Evolutionary conservation across 2,888 invertebrate species (phyloP), one percentile per base, ranked within the genome.

Genomic region (Fabriciana adippe): DNA sequence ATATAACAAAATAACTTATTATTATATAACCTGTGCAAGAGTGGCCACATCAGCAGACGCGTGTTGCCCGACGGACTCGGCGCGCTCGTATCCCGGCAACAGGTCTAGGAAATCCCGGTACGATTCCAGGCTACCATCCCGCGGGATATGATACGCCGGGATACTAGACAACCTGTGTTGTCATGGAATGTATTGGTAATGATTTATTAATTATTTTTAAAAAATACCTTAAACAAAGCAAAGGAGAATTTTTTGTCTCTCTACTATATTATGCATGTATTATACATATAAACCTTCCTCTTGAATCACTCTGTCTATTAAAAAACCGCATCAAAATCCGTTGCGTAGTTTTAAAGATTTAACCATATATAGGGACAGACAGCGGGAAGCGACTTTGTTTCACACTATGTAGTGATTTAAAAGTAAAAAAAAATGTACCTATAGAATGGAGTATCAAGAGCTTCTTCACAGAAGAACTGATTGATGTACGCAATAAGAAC

Each of bases 21-120:
- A 48, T n/a, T n/a, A n/a, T 50, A 41, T n/a, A 50, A 97, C 97
- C 79, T 95, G 95, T 54, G 97, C 97, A 55, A 97, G 94, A 0
- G 97, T 97, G 5, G 97, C 95, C 73, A 98, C 97, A 82, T 98
- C 98, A 0, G 97, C 97, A 76, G 98, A 97, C 2, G 96, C 95
- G 87, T 98, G 97, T 81, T 98, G 97, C 0, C 98, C 98, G 77
- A 98, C 96, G 0, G 96, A 96, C 90, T 97, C 97, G 0, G 98
- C 97, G 74, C 95, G 95, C 84, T 98, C 98, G 65, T 94, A 89
- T 60, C 89, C 94, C 3, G 98, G 98, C 77, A 97, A 88, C 81
- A 96, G 93, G 74, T 95, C 94, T 73, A 97, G 94, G 85, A 96
- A 96, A 85, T 97, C 97, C 60, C 94, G 94, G 88, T 97, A 97